These are phyloP conservation scores for Apogon hyalosoma DNA, from an alignment of 2,797 vertebrate genomes.

Conservation along the genomic window DNA sequence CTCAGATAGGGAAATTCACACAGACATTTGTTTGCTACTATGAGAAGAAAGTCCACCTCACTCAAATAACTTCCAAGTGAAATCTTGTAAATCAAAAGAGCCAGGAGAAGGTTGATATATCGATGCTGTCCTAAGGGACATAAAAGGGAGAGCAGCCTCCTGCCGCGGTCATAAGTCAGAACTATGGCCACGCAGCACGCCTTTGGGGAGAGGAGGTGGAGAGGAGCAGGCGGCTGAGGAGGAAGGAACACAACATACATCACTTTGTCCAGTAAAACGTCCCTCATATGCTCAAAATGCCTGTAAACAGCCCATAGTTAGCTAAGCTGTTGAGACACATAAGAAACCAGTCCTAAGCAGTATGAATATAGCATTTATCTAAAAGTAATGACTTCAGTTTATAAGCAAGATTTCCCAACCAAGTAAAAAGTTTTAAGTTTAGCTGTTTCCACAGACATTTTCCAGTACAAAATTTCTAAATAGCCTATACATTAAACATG, in stretches of 20 bases:
- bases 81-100: conserved; percentile 53
- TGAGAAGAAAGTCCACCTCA: conserved; percentile 51
- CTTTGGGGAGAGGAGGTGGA: conserved; percentile 64
- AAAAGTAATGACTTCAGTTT: conserved; percentile 46
- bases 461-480: too few relatives aligned
- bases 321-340: conserved; percentile 46
- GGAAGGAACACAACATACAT: conserved; percentile 56
- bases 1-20: conserved; percentile 45
- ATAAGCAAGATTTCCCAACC: conserved; percentile 8
- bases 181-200: conserved; percentile 77
- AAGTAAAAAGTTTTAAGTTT: background rate
- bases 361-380: conserved; percentile 22
- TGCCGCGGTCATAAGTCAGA: conserved; percentile 85
- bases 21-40: conserved; percentile 26
- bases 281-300: conserved; percentile 33
- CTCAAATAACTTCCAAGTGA: conserved; percentile 41
- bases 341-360: conserved; percentile 39
- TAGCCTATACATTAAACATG: background rate
- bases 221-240: conserved; percentile 79
- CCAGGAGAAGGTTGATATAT: conserved; percentile 49
- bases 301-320: conserved; percentile 53
- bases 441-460: too few relatives aligned
- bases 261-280: conserved; percentile 51
- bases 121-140: conserved; percentile 54
- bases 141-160: conserved; percentile 85